Base-by-base conservation (phyloP, 2,888 invertebrate species). In the Cetonia aurata region DNA sequence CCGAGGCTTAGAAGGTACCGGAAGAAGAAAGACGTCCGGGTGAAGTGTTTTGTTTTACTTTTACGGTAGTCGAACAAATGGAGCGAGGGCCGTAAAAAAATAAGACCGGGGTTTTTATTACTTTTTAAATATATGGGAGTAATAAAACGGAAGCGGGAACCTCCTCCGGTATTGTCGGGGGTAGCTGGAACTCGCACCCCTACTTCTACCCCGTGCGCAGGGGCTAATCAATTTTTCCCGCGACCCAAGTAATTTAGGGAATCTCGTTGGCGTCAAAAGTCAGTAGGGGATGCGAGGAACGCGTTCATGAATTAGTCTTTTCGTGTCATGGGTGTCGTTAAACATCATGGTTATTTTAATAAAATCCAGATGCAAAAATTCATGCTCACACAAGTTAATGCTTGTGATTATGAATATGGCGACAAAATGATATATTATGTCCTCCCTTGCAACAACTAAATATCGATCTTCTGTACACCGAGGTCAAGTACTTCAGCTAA, bases 91-190 rank as follows among this genome's bases (percentile, higher is more conserved):
- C 67, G 56, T 68, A 68, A 68, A 68, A 59, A 67, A 67, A 67
- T 55, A 67, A 56, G 48, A 46, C 48, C 56, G 37, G 37, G 57
- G 19, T 56, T 57, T 68, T 68, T 68, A 68, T 57, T 68, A 68
- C 67, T 68, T 68, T 68, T 68, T 68, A 68, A 68, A 68, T 68
- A 68, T 68, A 68, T 68, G 57, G 57, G 67, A 33, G 57, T 68
- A 68, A 68, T 68, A 68, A 68, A 68, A 68, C 46, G 48, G 67
- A 46, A 68, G 56, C 67, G 67, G 57, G 46, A 12, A 48, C 57
- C 17, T 57, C 56, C 17, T 68, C 46, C 56, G 31, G 67, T 41
- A 46, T 25, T 19, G 13, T 15, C 6, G 56, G 6, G 42, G 52
- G 53, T 59, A 17, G 53, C 1, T 25, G 9, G 53, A 53, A 25